These are phyloP conservation scores for Drosophila limbata DNA, from an alignment of 2,888 invertebrate genomes.

Conservation along the genomic window DNA sequence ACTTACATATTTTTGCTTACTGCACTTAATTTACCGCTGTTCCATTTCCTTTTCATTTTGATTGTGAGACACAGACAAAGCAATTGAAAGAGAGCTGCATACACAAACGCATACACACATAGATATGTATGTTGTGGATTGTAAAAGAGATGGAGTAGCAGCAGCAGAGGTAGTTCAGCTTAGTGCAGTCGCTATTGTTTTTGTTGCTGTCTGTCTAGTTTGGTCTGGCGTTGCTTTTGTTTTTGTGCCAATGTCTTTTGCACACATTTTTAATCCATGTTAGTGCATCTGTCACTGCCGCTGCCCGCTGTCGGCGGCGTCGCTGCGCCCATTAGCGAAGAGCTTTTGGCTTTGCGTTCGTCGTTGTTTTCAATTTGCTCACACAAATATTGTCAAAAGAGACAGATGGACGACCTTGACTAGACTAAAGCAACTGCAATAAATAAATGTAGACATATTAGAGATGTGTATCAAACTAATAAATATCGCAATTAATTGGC, in stretches of 20 bases:
- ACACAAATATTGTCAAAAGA: conserved; percentile 43
- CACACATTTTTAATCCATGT: conserved; percentile 62
- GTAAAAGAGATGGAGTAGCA: conserved; percentile 18
- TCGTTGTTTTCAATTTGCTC: conserved; percentile 33
- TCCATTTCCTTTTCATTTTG: conserved; percentile 47
- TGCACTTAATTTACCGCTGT: conserved; percentile 47
- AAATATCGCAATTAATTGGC: conserved; percentile 2
- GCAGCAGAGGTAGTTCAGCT: conserved; percentile 23
- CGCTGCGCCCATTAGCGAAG: conserved; percentile 42
- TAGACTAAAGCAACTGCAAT: conserved; percentile 19
- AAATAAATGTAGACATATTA: conserved; percentile 17
- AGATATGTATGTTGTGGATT: background rate
- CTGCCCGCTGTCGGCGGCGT: conserved; percentile 19
- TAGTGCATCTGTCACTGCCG: conserved; percentile 59
- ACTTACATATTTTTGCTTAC: conserved; percentile 38
- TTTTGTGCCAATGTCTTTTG: conserved; percentile 29
- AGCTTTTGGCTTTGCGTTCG: conserved; percentile 41
- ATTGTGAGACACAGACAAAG: conserved; percentile 25
- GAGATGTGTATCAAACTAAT: conserved; percentile 8
- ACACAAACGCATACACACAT: background rate
- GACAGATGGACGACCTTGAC: conserved; percentile 46
- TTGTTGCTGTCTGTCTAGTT: conserved; percentile 28
- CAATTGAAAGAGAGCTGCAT: conserved; percentile 36
- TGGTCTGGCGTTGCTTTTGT: conserved; percentile 32
- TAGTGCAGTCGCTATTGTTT: conserved; percentile 26